Evolutionary conservation across 2,888 invertebrate genomes (phyloP), one percentile per base, ranked within the genome.

Genomic region (Rhyacophila evoluta): DNA sequence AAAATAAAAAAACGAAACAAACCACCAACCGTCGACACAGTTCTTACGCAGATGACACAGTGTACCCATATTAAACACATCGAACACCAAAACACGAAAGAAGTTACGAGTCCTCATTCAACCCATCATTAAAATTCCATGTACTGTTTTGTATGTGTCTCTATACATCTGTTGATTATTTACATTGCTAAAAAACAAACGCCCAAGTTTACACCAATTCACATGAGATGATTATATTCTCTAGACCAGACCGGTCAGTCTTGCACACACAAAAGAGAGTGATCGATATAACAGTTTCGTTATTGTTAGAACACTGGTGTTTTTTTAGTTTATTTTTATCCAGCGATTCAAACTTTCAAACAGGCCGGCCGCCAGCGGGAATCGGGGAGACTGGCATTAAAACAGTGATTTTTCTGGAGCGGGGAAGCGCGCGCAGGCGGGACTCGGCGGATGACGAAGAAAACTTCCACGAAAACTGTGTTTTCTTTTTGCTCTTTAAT

Each of bases 21-120:
- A 39, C 37, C 36, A 75, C 75, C 68, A 67, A 79, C 79, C 75
- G 29, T 76, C 25, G 12, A 67, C 12, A 15, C 77, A 75, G 68
- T 73, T 41, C 12, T 37, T 39, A 27, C 75, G 79, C 69, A 75
- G 33, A n/a, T 69, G 41, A 69, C 79, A 79, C 73, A 76, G 33
- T 28, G 79, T 76, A 39, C 79, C 79, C 79, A 79, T 79, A 27
- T 15, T 37, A 15, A 55, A 55, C 55, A 55, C 55, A 55, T 55
- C 19, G 10, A 15, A 27, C 29, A 12, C 19, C n/a, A 19, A 15
- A 28, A 5, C 27, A 29, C 69, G 28, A 33, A 27, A 68, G 25
- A n/a, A 25, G n/a, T 10, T 19, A n/a, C 68, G 25, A 68, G 11
- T 68, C 2, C 25, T 68, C 10, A 68, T 68, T 28, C 19, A 27